Evolutionary conservation across 2,113 vertebrate species (phyloP), one percentile per base, ranked within the genome.

Genomic region (Lophochroa leadbeateri): DNA sequence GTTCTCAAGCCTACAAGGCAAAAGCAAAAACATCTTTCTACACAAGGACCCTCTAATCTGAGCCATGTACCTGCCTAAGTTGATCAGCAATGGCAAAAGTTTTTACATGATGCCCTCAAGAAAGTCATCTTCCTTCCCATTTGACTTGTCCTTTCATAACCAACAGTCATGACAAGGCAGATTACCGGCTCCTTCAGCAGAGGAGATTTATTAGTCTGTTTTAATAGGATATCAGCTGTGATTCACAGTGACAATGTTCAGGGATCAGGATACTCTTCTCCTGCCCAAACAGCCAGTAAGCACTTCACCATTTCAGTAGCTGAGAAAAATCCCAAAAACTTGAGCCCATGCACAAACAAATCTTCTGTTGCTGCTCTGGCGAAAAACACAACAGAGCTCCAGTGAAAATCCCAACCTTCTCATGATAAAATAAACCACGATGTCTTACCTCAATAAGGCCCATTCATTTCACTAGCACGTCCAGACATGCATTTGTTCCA

Each of bases 91-190:
- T n/a, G 47, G 70, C 37, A 65, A 29, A 77, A 71, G 50, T 46
- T 88, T 90, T 86, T 71, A 93, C 15, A 15, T 7, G 47, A 7
- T 55, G 50, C 39, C 61, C 91, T 92, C 80, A 71, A 86, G 80
- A 57, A 96, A 93, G 72, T 86, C 10, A 1, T 84, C 82, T 79
- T 75, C 90, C 57, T 94, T 93, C 92, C 72, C 65, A 92, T 47
- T 57, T 90, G 52, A 55, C 72, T 79, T 72, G 41, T 57, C 31
- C 39, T 86, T 87, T 91, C 70, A 55, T 60, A 90, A 58, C 29
- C 72, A 78, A 2, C n/a, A 64, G 50, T 90, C 86, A 79, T 19
- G 72, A 76, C 83, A 84, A 61, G 83, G 82, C 90, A 88, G 60
- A 93, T 68, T 69, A 94, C 35, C 77, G 71, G 55, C 61, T 84